Evolutionary conservation across 2,888 invertebrate genomes (phyloP), one percentile per base, ranked within the genome.

Genomic region (Prosopocoilus inquinatus): DNA sequence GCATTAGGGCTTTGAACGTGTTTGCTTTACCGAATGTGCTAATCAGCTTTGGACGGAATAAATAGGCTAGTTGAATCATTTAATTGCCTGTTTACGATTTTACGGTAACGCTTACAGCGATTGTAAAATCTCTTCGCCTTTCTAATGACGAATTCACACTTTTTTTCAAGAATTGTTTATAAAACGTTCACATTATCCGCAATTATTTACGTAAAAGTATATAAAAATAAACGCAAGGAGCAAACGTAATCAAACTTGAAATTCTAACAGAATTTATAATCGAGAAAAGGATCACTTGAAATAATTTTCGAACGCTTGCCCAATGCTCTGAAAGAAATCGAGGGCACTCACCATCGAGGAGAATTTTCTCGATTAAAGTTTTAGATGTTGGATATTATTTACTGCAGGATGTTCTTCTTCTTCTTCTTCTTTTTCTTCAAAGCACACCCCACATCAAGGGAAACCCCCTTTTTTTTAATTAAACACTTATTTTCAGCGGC

Each of bases 1-100:
- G 64, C 66, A 64, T 64, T 64, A 67, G 63, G 63, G 61, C 62
- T 67, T 66, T 65, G 64, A 66, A 66, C 65, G 62, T 66, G 64
- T 66, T 66, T 67, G 65, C 64, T 67, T 67, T 64, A 64, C 66
- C 67, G 66, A 66, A 68, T 66, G 65, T 66, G 62, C 63, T 66
- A 65, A 66, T 65, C 62, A 60, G 57, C 53, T 45, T 55, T 53
- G 47, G 49, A 44, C 35, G 38, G 41, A 53, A 57, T 53, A 57
- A 57, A 57, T 57, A 57, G 57, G 49, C 41, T 53, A 46, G 41
- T 41, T 41, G 41, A 15, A 15, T 16, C 11, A 41, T 41, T 41
- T 41, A 41, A 41, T 41, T 41, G 41, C 41, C 41, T 41, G 41
- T 41, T 41, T 41, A 41, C 41, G 41, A 16, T 41, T 41, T 41